Evolutionary conservation across 2,888 invertebrate genomes (phyloP), one percentile per base, ranked within the genome.

Genomic region (Portevinia maculata): DNA sequence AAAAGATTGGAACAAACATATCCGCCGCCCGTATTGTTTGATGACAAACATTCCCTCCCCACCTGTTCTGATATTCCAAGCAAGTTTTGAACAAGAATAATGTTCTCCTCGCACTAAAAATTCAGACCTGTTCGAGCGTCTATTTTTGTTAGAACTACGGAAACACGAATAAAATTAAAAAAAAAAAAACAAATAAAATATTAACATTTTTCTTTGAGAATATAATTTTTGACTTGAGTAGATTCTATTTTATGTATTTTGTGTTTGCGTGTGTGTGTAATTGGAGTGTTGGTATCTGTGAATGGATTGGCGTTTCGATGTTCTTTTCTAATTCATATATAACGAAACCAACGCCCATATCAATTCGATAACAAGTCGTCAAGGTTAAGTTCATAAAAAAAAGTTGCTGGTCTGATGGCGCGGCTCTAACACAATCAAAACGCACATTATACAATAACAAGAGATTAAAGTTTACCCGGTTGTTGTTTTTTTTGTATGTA

Each of bases 301-400:
- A 46, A 9, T 1, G 37, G 15, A 9, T 44, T 5, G 39, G 17
- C 21, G 32, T 30, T 64, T 78, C 24, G 32, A 11, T 48, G 28
- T 71, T 78, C 44, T 53, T 55, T 52, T 81, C 41, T 32, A 64
- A 70, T 81, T 75, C 62, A 57, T 28, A n/a, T n/a, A 69, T 52
- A 44, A 70, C 59, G 52, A 67, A 55, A 62, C 69, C 46, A 62
- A 62, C 65, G 59, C 69, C 60, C 81, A 81, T 70, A 65, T 60
- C 64, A 81, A 59, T 76, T 70, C 76, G 76, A 76, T 76, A 81
- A 71, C 64, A 76, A 81, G 59, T 70, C 76, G 70, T 65, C 81
- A 81, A 81, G 81, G 81, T 76, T 81, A 76, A 81, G 81, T 76
- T 76, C 76, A 76, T 76, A 70, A 76, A 79, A 73, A 24, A 71